Evolutionary conservation across 2,797 vertebrate species (phyloP), one percentile per base, ranked within the genome.

Genomic region (Rhinella marina): DNA sequence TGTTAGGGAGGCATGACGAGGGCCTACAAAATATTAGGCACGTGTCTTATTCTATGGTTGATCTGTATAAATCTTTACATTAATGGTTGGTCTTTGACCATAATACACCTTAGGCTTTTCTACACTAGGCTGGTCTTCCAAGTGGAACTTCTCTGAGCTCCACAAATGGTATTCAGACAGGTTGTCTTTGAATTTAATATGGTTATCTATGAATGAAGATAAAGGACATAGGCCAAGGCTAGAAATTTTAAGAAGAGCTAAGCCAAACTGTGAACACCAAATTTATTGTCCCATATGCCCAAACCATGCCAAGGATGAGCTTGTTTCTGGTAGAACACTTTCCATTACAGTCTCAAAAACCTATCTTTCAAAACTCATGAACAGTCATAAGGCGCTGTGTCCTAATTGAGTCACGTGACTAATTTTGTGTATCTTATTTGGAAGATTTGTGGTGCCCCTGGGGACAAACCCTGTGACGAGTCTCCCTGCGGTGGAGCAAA

Each of bases 401-500:
- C 21, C 41, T 73, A 50, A 75, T 19, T 29, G 27, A 14, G 14
- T 75, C 32, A 27, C 56, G 11, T 73, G 23, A 73, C 48, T 82
- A 75, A 70, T 48, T 54, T 27, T 59, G 21, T 54, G 19, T 84
- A 19, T 80, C 23, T 41, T 80, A 61, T 68, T 83, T 10, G 3
- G 85, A 54, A 95, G 94, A 91, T 94, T 32, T 94, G 93, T 23
- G 93, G 91, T 4, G 89, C 73, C 0, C 90, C 75, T 0, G 91
- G 89, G 76, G 92, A 95, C 12, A 93, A 25, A 86, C 94, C 90
- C 72, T 97, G 96, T 3, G 52, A 92, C 2, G 89, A 93, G 2
- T 92, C 93, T 0, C 82, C 25, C 1, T 98, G 97, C 0, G 96
- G 96, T 27, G 96, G 97, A 23, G 95, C 95, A 0, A 94, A 95